Percentiles rank a stretch among this genome's conserved stretches.
These are phyloP conservation scores for Oreochromis tanganicae DNA, from an alignment of 2,113 vertebrate species.

Conservation along the genomic window DNA sequence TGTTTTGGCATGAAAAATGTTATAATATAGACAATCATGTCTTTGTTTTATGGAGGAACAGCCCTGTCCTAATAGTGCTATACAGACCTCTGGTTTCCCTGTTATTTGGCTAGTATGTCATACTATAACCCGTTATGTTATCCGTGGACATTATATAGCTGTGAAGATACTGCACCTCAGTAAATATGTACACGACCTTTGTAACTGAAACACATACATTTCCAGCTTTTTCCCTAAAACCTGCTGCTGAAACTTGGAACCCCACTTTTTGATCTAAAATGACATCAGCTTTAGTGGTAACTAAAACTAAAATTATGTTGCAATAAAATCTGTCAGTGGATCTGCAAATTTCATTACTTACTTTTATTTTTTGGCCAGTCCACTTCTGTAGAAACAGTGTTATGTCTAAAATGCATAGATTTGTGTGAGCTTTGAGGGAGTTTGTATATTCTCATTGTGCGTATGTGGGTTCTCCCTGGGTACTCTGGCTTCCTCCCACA, in stretches of 20 bases:
- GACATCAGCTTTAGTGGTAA: neutral
- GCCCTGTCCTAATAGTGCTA: neutral
- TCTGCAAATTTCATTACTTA: neutral
- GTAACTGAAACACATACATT: neutral
- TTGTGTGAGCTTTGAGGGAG: neutral
- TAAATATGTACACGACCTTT: neutral
- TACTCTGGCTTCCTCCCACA: neutral
- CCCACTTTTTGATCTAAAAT: neutral
- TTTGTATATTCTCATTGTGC: neutral
- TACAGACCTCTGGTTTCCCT: neutral
- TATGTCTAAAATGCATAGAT: neutral
- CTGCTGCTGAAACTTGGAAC: neutral
- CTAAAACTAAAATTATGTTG: neutral
- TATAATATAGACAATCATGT: neutral
- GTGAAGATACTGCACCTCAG: neutral
- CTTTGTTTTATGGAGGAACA: neutral
- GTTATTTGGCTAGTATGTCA: neutral
- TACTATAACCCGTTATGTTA: neutral
- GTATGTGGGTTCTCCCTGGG: neutral
- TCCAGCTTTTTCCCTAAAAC: neutral
- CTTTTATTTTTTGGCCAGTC: neutral
- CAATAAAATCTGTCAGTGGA: neutral
- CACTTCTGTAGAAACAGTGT: neutral
- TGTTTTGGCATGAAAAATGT: neutral
- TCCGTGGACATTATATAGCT: neutral